Evolutionary conservation across 2,888 invertebrate genomes (phyloP).

Genomic region (Polymixis lichenea): DNA sequence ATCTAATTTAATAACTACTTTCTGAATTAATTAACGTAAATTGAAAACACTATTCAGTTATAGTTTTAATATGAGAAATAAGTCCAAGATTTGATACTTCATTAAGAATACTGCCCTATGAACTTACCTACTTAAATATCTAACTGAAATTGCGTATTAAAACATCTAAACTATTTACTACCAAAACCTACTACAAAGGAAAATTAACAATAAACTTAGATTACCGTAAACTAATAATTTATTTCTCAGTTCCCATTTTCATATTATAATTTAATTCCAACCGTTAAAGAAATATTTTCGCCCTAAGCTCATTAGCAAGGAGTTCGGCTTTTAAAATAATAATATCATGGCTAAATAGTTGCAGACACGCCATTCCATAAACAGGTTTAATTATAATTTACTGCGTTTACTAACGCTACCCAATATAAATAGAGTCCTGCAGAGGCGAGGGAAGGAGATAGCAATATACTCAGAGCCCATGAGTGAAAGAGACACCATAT

Average conservation of each 20-base stretch:
- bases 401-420: conserved; percentile 67
- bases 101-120: neutral
- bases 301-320: conserved; percentile 61
- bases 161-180: conserved; percentile 7
- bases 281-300: conserved; percentile 59
- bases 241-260: conserved; percentile 45
- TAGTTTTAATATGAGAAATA: neutral
- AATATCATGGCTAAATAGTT: conserved; percentile 66
- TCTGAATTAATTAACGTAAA: neutral
- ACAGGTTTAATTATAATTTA: conserved; percentile 69
- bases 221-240: conserved; percentile 55
- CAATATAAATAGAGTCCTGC: conserved; percentile 71
- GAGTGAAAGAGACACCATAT: conserved; percentile 53
- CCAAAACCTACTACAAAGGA: neutral
- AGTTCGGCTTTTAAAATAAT: conserved; percentile 66
- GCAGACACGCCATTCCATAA: conserved; percentile 69
- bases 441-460: conserved; percentile 58
- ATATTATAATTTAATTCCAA: conserved; percentile 51
- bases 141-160: neutral
- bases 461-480: neutral
- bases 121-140: neutral
- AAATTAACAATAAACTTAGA: conserved; percentile 31
- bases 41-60: no score
- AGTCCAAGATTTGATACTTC: neutral
- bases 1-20: no score